Evolutionary conservation across 2,888 invertebrate genomes (phyloP).

Genomic region (Thyatira batis): DNA sequence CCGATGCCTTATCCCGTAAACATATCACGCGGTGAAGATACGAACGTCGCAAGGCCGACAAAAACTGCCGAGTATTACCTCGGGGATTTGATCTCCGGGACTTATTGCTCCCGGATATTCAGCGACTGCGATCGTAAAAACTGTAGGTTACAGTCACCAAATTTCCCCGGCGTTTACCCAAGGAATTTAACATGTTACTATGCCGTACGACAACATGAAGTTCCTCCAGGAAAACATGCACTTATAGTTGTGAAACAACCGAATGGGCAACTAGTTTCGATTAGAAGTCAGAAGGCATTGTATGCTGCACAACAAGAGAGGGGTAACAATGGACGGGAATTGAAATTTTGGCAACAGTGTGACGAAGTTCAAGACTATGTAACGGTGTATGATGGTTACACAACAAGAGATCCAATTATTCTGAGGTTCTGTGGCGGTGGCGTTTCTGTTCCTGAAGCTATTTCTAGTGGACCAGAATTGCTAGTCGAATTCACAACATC

Average conservation of each 20-base stretch:
- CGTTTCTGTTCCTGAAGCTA: constrained; percentile 91
- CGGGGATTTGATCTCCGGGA: constrained; percentile 94
- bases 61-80: constrained; percentile 86
- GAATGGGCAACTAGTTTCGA: constrained; percentile 92
- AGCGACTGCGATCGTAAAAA: constrained; percentile 95
- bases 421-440: constrained; percentile 95
- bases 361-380: constrained; percentile 94
- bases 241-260: constrained; percentile 92
- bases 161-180: constrained; percentile 96
- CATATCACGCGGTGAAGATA: constrained; percentile 74
- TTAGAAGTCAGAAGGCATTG: constrained; percentile 88
- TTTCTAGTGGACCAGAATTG: constrained; percentile 93
- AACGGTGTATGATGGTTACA: constrained; percentile 93
- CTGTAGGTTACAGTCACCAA: constrained; percentile 95
- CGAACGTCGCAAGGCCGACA: constrained; percentile 65
- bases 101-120: constrained; percentile 95
- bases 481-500: constrained; percentile 95
- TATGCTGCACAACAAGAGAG: constrained; percentile 83
- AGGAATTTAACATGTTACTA: constrained; percentile 97
- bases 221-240: constrained; percentile 93
- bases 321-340: constrained; percentile 80
- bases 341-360: constrained; percentile 92
- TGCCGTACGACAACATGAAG: constrained; percentile 92
- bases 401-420: constrained; percentile 92
- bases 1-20: constrained; percentile 75